Percentiles rank a stretch among this genome's conserved stretches.
Conservation (phyloP, 2,888 invertebrate genomes). For the Parnassius mnemosyne region DNA sequence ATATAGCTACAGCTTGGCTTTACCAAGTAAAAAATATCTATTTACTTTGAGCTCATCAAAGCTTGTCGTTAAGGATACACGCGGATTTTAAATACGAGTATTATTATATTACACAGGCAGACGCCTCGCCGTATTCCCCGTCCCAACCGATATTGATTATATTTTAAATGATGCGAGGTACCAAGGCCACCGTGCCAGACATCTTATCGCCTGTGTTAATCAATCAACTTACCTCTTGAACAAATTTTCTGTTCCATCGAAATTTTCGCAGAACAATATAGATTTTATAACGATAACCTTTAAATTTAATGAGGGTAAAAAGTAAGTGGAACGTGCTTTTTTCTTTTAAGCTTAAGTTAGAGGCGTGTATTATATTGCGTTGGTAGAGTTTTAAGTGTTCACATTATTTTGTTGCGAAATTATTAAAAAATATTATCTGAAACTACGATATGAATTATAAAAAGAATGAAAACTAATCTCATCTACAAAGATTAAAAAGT, state of each 20-base stretch:
- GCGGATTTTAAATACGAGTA: conserved; percentile 20
- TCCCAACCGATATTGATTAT: conserved; percentile 36
- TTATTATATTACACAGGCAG: conserved; percentile 22
- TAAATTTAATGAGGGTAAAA: background rate
- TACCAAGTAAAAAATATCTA: background rate
- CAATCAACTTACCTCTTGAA: conserved; percentile 37
- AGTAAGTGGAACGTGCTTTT: background rate
- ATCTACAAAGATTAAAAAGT: too few relatives aligned
- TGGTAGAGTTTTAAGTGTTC: too few relatives aligned
- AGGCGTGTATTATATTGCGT: too few relatives aligned
- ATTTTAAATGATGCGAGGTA: conserved; percentile 34
- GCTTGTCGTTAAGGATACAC: conserved; percentile 17
- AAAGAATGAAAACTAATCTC: too few relatives aligned
- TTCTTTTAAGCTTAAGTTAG: background rate
- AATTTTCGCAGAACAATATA: conserved; percentile 2
- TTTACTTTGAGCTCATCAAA: conserved; percentile 26
- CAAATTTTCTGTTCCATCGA: conserved; percentile 24
- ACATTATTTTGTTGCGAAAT: too few relatives aligned
- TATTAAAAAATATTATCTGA: too few relatives aligned
- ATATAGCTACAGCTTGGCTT: too few relatives aligned
- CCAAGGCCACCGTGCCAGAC: conserved; percentile 29
- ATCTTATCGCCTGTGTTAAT: conserved; percentile 32
- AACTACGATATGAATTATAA: too few relatives aligned
- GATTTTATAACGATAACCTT: background rate
- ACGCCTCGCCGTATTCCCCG: conserved; percentile 13